Base-by-base conservation (phyloP, 2,888 invertebrate genomes). In the Mythimna vitellina region DNA sequence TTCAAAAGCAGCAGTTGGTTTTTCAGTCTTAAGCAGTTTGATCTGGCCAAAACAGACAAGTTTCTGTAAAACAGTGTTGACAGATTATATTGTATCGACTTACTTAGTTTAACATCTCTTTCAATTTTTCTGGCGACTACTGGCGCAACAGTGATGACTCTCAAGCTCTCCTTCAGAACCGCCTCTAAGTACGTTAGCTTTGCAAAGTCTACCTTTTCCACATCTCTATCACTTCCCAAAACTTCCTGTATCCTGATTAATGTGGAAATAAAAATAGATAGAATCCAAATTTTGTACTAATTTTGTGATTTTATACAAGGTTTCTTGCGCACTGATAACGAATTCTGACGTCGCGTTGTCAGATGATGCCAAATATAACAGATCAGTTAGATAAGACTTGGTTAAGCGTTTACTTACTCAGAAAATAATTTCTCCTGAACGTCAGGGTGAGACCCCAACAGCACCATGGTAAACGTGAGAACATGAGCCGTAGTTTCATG, bases 401-500 rank as follows among this genome's bases (percentile, higher is more conserved):
- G 6, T 56, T 5, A 3, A 32, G 32, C 8, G 10, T 25, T 20
- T 32, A 73, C 93, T 92, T 80, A 94, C 94, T 94, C 94, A 53
- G 87, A 86, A 73, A 84, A 89, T 3, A 90, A 85, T 61, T 88
- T 90, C 25, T 94, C 91, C 82, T 96, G 96, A 1, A 92, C 92
- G 10, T 94, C 89, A 65, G 94, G 94, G 69, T 95, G 87, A 0
- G 92, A 92, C 0, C 95, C 96, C 7, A 96, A 81, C 73, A 96
- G 82, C 60, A 95, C 80, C 58, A 96, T 82, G 0, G 93, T 91
- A 76, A 91, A 96, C 91, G 93, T 92, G 3, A 95, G 89, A 0
- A 92, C 94, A 17, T 92, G 92, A 0, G 96, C 93, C 0, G 95
- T 92, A 0, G 96, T 96, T 76, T 96, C 95, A 82, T 96, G 94